phyloP scores from a whole-genome alignment of 2,797 vertebrate species.

The Rhabdophis nuchalis region DNA sequence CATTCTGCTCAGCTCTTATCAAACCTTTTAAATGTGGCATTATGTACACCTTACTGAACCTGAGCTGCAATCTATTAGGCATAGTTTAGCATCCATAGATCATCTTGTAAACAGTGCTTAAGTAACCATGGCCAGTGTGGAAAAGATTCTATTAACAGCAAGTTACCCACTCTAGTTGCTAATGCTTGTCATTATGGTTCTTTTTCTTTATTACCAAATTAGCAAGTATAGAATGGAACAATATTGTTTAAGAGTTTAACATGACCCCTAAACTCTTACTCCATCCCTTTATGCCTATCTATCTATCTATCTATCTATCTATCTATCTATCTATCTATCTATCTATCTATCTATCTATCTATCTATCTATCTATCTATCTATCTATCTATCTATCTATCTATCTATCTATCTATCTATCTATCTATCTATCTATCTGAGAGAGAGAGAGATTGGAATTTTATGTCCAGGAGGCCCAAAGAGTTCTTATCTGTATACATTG shows the following conservation, averaged over 20 bases:
- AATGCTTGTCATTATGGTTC: neutral
- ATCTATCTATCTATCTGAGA: too few relatives aligned
- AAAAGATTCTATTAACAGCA: slow-evolving; percentile 1
- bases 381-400: too few relatives aligned
- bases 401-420: too few relatives aligned
- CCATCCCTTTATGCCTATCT: neutral
- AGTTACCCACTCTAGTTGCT: neutral
- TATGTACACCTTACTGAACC: slow-evolving; percentile 43
- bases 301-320: too few relatives aligned
- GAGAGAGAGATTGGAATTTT: neutral
- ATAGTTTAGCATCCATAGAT: neutral
- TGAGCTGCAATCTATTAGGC: slow-evolving; percentile 6
- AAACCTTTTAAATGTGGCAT: slow-evolving; percentile 57
- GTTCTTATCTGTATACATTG: neutral
- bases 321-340: too few relatives aligned
- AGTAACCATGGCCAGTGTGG: neutral
- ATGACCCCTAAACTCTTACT: neutral
- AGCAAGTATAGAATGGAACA: slow-evolving; percentile 1
- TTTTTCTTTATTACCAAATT: neutral
- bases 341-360: too few relatives aligned
- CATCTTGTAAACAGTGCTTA: neutral
- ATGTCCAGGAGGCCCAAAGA: neutral
- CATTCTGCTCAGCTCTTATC: slow-evolving; percentile 48
- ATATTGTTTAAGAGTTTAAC: neutral
- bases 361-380: too few relatives aligned